Base-by-base conservation (phyloP, 1,140 invertebrate species). In the Bilobella aurantiaca region DNA sequence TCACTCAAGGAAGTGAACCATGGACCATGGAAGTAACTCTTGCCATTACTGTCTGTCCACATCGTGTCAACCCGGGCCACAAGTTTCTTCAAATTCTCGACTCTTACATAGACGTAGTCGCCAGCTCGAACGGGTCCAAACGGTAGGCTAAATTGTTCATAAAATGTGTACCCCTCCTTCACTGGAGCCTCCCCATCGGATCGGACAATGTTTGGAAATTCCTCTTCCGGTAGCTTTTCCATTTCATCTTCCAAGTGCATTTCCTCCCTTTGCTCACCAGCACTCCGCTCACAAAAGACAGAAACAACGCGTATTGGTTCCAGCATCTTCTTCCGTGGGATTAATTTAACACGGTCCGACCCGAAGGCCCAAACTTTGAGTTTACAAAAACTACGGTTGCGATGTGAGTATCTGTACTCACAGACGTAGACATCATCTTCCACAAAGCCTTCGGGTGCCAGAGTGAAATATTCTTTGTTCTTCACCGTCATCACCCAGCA, bases 401-500 rank as follows among this genome's bases (percentile, higher is more conserved):
- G 87, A 0, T 88, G 86, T 66, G 87, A 91, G 77, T 99, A 98
- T 14, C 94, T 83, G 18, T 91, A 95, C 79, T 99, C 96, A 76
- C 96, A 98, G 0, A 98, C 93, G 75, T 91, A 99, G 0, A 98
- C 88, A 79, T 99, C 95, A 75, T 94, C 93, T 65, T 96, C 92
- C 1, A 85, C 81, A 75, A 93, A 91, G 74, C 85, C 87, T 80
- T 92, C 88, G 0, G 94, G 93, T 69, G 84, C 84, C 75, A 85
- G 85, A 73, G 91, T 89, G 74, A 97, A 92, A 78, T 96, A 99
- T 75, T 98, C 94, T 74, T 70, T 70, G 28, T 67, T 67, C 62
- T 93, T 93, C 1, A 96, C 89, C 75, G 87, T 91, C 82, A 98
- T 85, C 18, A 99, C 92, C 76, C 87, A 92, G 77, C 95, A 98